These are phyloP conservation scores for Drosophila lowei DNA, from an alignment of 1,140 invertebrate species.

Conservation along the genomic window DNA sequence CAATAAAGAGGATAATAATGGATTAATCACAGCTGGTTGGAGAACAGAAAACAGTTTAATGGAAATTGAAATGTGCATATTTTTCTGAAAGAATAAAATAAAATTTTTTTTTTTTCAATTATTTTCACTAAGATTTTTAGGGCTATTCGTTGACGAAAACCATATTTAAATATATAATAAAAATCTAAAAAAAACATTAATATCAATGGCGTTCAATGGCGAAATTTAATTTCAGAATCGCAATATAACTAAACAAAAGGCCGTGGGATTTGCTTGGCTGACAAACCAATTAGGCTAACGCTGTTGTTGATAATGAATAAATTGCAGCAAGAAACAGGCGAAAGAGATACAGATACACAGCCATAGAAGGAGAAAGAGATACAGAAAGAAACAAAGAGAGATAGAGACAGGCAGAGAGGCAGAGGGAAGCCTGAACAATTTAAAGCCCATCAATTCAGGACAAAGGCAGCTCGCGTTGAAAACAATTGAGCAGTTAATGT, in stretches of 20 bases:
- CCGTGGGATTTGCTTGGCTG: conserved; percentile 19
- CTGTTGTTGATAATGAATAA: conserved; percentile 71
- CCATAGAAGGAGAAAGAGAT: conserved; percentile 1
- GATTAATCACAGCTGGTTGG: too few species aligned
- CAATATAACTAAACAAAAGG: conserved; percentile 37
- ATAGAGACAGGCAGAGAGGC: conserved; percentile 1
- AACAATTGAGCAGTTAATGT: conserved; percentile 78
- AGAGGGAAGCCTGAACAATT: conserved; percentile 47
- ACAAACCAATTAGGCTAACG: conserved; percentile 59
- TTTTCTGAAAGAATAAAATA: background rate
- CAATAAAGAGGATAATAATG: too few species aligned
- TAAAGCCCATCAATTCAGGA: conserved; percentile 77
- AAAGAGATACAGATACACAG: too few species aligned
- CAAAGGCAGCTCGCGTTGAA: conserved; percentile 65
- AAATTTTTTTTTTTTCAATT: too few species aligned
- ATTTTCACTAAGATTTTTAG: too few species aligned
- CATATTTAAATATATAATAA: too few species aligned
- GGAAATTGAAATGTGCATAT: too few species aligned
- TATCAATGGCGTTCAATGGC: too few species aligned
- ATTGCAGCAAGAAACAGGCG: conserved; percentile 39
- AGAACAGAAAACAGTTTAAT: too few species aligned
- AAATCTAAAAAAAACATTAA: too few species aligned
- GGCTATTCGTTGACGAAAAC: background rate
- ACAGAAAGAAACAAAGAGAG: conserved; percentile 12
- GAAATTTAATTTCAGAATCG: conserved; percentile 13